Evolutionary conservation across 92 coral and sea anemone species (phyloP), one percentile per base, ranked within the genome.

Genomic region (Zoanthus sansibaricus): DNA sequence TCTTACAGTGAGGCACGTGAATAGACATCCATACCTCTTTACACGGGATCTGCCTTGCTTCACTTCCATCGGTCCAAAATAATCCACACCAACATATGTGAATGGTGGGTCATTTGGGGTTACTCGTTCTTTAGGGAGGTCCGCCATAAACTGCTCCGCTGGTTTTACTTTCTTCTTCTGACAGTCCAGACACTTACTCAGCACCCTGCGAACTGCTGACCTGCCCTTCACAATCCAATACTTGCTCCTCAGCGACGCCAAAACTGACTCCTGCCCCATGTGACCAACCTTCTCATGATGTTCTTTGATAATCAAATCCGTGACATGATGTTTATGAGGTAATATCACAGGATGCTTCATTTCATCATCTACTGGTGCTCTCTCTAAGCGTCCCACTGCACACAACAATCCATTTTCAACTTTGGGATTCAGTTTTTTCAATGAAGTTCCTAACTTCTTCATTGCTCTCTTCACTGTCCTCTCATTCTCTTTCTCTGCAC

Each of bases 231-330:
- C 55, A 68, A 92, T 71, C 91, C 93, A 92, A 76, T 69, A 92
- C 68, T 69, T 87, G 71, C 85, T 66, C 73, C 95, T 92, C 87
- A 92, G 52, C 0, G 83, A 72, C 13, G 91, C 83, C 56, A 92
- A 67, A 51, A 92, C 95, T 32, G 86, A 77, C 49, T 90, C 93
- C 67, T 87, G 93, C 44, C 95, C 93, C 87, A 84, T 62, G 79
- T 92, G 93, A 20, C 89, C 92, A 70, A 80, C 76, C 16, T 48
- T 73, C 2, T 20, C 51, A 54, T 92, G 94, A 64, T 79, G 71
- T 68, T 89, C 78, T 80, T 72, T 25, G 46, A 91, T 91, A 1
- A 88, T 75, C 18, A 56, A 16, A 9, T 56, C 17, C n/a, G 64
- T 56, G 14, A 56, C 64, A 3, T 56, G 64, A 3, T 56, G 64